A percentile compares a stretch with the other conserved stretches of the same genome.
Evolutionary conservation across 2,797 vertebrate genomes (phyloP).

Genomic region (Sebastes melanostomus): DNA sequence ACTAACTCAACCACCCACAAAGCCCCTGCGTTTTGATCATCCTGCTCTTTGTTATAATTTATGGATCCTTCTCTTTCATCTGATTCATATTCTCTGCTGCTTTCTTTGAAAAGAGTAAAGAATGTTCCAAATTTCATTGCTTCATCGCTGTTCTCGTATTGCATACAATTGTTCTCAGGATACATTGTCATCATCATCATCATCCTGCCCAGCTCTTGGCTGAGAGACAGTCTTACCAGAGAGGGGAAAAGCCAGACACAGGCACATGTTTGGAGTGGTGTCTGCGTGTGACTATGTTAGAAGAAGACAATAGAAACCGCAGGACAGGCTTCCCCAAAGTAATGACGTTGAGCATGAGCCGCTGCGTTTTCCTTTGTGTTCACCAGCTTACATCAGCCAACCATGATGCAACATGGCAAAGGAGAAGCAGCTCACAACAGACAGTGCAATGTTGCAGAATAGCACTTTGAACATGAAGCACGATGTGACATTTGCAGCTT

Average conservation of each 20-base stretch:
- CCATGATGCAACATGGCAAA: conserved; percentile 61
- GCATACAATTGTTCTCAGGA: conserved; percentile 5
- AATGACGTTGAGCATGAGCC: conserved; percentile 8
- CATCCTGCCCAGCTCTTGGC: conserved; percentile 8
- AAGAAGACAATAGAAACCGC: conserved; percentile 25
- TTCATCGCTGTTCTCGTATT: neutral
- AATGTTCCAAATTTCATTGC: conserved; percentile 8
- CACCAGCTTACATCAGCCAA: conserved; percentile 66
- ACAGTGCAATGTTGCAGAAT: conserved; percentile 23
- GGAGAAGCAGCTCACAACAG: conserved; percentile 33
- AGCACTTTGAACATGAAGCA: conserved; percentile 48
- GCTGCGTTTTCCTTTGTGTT: conserved; percentile 47
- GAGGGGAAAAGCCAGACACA: conserved; percentile 1
- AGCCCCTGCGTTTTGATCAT: conserved; percentile 29
- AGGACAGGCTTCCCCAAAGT: conserved; percentile 39
- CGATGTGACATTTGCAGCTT: conserved; percentile 52
- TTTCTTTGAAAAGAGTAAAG: conserved; percentile 29
- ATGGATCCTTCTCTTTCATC: conserved; percentile 31
- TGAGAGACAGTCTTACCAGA: neutral
- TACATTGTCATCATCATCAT: conserved; percentile 6
- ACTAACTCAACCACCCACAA: conserved; percentile 14
- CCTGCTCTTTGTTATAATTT: conserved; percentile 20
- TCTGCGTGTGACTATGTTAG: conserved; percentile 24
- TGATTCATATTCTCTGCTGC: neutral
- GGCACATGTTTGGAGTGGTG: conserved; percentile 52